Evolutionary conservation across 2,888 invertebrate species (phyloP), one percentile per base, ranked within the genome.

Genomic region (Lacanobia oleracea): DNA sequence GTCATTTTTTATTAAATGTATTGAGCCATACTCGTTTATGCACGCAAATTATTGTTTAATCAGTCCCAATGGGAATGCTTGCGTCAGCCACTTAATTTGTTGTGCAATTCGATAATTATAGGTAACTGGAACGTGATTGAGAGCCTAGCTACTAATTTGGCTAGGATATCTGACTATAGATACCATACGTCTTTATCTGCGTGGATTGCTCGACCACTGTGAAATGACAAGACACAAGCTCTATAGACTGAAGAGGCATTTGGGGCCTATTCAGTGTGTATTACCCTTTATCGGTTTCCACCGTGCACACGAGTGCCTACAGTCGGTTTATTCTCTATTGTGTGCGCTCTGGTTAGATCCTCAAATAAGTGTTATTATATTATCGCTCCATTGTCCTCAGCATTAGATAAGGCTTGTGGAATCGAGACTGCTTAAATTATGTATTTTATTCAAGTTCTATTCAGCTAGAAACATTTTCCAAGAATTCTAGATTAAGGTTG

Each of bases 121-220:
- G 63, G 72, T 75, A 86, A 86, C 86, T 86, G 67, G 83, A 78
- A 83, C 86, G 80, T 86, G 86, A 86, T 87, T 84, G 82, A 89
- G 86, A 72, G 54, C 63, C 56, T 79, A 80, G 82, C 73, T 84
- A 87, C 86, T 87, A 87, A 88, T 88, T 88, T 82, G 81, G 83
- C 82, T 87, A 82, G 81, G 81, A 79, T 75, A 82, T 80, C 70
- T 74, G 51, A 63, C 23, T 75, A 63, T 51, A 79, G 57, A 3
- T 62, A 48, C 18, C 48, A 48, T 48, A 59, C 54, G 45, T 67
- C 67, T 63, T 81, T 60, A 68, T 68, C 60, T 56, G 14, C 23
- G 40, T 71, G 53, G 27, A 62, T 56, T 72, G 70, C 16, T 70
- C 70, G 60, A 14, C 64, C 72, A 67, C 67, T 77, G 64, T 79